Evolutionary conservation across 2,888 invertebrate genomes (phyloP).

Genomic region (Lithophane semibrunnea): DNA sequence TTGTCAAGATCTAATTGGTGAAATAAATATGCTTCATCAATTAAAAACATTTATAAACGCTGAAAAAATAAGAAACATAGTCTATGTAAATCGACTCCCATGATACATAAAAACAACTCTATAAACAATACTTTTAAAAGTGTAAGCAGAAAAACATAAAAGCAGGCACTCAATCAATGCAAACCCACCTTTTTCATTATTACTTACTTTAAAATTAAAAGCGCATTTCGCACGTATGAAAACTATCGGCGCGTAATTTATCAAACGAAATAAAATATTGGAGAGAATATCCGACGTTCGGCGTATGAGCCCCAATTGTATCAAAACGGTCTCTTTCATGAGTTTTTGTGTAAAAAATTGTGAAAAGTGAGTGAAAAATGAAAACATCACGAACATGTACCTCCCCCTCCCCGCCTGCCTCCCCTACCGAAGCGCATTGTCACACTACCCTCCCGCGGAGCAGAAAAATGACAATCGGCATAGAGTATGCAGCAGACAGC

Average conservation of each 20-base stretch:
- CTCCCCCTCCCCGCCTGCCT: slow-evolving; percentile 48
- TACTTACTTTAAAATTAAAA: slow-evolving; percentile 35
- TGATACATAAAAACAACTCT: neutral
- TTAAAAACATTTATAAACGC: too few species aligned
- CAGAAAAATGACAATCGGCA: slow-evolving; percentile 82
- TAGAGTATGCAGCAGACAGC: slow-evolving; percentile 67
- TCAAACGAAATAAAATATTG: slow-evolving; percentile 57
- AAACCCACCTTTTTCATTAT: slow-evolving; percentile 16
- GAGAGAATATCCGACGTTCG: slow-evolving; percentile 54
- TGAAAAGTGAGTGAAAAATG: slow-evolving; percentile 87
- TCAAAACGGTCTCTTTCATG: slow-evolving; percentile 75
- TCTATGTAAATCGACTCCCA: too few species aligned
- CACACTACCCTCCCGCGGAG: slow-evolving; percentile 82
- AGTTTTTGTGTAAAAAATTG: slow-evolving; percentile 73
- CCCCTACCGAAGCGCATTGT: slow-evolving; percentile 78
- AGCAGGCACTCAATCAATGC: slow-evolving; percentile 22
- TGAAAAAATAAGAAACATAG: neutral
- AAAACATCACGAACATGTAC: slow-evolving; percentile 84
- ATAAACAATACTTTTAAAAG: neutral
- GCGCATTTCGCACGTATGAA: slow-evolving; percentile 30
- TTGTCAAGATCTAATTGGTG: neutral
- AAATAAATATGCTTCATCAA: neutral
- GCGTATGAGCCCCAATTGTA: slow-evolving; percentile 65
- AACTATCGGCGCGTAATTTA: slow-evolving; percentile 44
- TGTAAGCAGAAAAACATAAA: neutral